Evolutionary conservation across 2,113 vertebrate genomes (phyloP), one percentile per base, ranked within the genome.

Genomic region (Myiagra hebetior): DNA sequence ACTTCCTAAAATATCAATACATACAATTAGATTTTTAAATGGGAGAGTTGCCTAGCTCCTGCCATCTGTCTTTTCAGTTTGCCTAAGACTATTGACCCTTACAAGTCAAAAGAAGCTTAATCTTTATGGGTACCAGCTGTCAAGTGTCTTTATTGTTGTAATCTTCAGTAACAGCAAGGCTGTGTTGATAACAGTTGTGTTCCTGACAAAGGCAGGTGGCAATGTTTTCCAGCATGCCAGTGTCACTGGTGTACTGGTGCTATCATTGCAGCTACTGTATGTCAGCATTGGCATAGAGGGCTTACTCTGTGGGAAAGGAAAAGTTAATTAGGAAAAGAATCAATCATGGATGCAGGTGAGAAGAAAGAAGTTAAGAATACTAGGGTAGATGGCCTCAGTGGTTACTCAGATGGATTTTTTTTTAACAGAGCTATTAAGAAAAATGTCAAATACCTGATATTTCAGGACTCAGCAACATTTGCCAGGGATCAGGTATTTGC

Each of bases 51-150:
- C 18, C 20, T 91, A 37, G 14, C 23, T 90, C 63, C 87, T 86
- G 20, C 83, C 76, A 92, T 92, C 88, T 96, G 72, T 88, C 50
- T 57, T 87, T 83, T 62, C 55, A 70, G 50, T 81, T 93, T 92
- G 10, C 39, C 33, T 92, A 27, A 74, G 88, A 88, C 30, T 90
- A 69, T 62, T 92, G 91, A 73, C 57, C 4, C 4, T 69, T 86
- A n/a, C 22, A 59, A 88, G 82, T 83, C 70, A 85, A 88, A 94
- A 92, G 91, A 85, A 95, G 53, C 85, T 93, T 89, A 94, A 47
- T 79, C 67, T 56, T 93, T 64, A 78, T 65, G 55, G 33, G 55
- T 69, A 33, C 85, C 92, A 93, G 91, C 92, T 96, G 83, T 94
- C 82, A 91, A 80, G 63, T 55, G 75, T 91, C 35, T 91, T 83